These are phyloP conservation scores for Pammene aurita DNA, from an alignment of 2,888 invertebrate species.

Conservation along the genomic window DNA sequence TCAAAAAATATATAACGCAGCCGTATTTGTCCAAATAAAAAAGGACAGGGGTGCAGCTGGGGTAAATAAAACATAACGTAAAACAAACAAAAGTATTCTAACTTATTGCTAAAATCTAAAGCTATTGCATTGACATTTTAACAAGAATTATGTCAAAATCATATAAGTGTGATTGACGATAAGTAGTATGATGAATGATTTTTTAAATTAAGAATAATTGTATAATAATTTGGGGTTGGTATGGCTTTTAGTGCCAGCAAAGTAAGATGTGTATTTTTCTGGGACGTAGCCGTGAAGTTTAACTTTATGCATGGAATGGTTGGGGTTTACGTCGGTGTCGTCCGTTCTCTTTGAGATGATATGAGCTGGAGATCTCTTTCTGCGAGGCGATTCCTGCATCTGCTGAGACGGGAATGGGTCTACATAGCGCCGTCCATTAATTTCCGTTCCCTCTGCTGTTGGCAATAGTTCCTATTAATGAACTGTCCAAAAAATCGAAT, in stretches of 20 bases:
- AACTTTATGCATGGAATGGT: conserved; percentile 53
- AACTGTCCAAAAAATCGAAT: conserved; percentile 12
- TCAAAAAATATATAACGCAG: too few species aligned
- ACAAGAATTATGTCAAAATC: neutral
- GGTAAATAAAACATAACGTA: neutral
- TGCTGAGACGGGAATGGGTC: conserved; percentile 77
- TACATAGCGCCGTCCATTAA: conserved; percentile 73
- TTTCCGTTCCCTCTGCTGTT: conserved; percentile 80
- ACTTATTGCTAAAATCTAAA: conserved; percentile 8
- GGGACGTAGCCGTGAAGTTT: conserved; percentile 71
- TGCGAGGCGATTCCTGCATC: conserved; percentile 75
- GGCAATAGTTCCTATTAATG: conserved; percentile 75
- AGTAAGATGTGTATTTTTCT: conserved; percentile 75
- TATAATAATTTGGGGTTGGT: conserved; percentile 43
- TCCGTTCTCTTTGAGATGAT: conserved; percentile 63
- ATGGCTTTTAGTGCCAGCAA: conserved; percentile 57
- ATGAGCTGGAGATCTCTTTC: conserved; percentile 70
- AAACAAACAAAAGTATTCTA: conserved; percentile 10
- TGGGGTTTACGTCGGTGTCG: conserved; percentile 52
- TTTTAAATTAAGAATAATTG: conserved; percentile 26
- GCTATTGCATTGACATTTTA: neutral
- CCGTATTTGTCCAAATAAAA: too few species aligned
- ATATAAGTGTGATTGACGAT: neutral
- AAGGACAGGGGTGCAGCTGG: neutral
- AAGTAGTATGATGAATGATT: neutral